Evolutionary conservation across 2,797 vertebrate species (phyloP).

Genomic region (Ceryle rudis): DNA sequence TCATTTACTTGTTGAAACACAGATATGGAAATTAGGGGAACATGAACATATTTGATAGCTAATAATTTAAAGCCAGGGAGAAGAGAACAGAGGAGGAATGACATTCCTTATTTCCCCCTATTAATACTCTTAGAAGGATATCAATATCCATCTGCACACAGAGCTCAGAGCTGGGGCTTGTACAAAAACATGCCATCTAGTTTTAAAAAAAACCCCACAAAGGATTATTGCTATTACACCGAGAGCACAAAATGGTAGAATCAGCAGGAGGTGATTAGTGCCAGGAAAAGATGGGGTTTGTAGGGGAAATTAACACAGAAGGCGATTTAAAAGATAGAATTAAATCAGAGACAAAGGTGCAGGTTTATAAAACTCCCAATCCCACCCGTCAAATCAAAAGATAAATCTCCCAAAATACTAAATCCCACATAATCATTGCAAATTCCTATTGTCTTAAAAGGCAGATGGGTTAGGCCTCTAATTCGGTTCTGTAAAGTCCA

Average conservation of each 20-base stretch:
- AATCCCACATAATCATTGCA: conserved; percentile 26
- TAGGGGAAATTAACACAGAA: not conserved
- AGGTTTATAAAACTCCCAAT: conserved; percentile 15
- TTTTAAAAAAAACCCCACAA: not conserved
- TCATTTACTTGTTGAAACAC: conserved; percentile 7
- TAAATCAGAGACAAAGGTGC: conserved; percentile 31
- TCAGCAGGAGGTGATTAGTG: not conserved
- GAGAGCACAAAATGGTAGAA: conserved; percentile 21
- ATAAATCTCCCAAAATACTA: conserved; percentile 29
- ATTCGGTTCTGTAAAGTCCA: conserved; percentile 33
- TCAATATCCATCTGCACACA: conserved; percentile 34
- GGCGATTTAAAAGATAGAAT: not conserved
- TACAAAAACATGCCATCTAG: not conserved
- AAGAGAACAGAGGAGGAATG: not conserved
- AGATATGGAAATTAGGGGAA: not conserved
- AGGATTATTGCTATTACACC: conserved; percentile 58
- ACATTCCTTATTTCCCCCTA: not conserved
- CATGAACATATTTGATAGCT: not conserved
- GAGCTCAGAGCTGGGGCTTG: not conserved
- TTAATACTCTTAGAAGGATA: not conserved
- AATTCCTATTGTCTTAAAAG: conserved; percentile 25
- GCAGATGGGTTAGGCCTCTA: conserved; percentile 66
- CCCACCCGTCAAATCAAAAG: conserved; percentile 13
- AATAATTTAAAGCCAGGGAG: conserved; percentile 20
- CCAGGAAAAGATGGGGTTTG: not conserved